Percentiles rank a stretch among this genome's conserved stretches.
These are phyloP conservation scores for Himalopsyche japonica DNA, from an alignment of 2,888 invertebrate species.

Conservation along the genomic window DNA sequence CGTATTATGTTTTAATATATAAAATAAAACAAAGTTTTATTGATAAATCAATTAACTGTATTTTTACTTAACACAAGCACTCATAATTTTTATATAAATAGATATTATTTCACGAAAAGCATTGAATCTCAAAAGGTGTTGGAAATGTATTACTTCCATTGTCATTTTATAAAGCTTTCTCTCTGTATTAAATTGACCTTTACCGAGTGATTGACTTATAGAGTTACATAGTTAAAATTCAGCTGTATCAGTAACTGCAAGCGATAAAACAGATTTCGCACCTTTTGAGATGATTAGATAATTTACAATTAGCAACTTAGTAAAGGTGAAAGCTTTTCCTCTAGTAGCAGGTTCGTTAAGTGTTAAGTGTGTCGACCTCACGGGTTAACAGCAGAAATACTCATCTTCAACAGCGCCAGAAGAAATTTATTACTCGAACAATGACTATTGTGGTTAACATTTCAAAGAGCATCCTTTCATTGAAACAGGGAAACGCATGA, in stretches of 20 bases:
- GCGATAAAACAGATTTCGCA: background rate
- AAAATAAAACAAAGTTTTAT: too few species aligned
- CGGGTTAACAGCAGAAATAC: conserved; percentile 16
- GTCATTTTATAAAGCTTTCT: too few species aligned
- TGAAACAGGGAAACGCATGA: conserved; percentile 20
- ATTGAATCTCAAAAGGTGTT: too few species aligned
- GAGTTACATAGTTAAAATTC: too few species aligned
- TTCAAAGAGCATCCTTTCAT: conserved; percentile 25
- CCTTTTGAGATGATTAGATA: background rate
- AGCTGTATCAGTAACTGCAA: background rate
- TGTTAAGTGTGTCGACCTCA: conserved; percentile 13
- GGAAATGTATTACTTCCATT: too few species aligned
- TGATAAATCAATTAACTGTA: too few species aligned
- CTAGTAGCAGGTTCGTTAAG: background rate
- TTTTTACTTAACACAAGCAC: too few species aligned
- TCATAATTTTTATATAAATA: too few species aligned
- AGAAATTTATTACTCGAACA: conserved; percentile 30
- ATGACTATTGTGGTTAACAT: conserved; percentile 24
- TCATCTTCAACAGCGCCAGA: background rate
- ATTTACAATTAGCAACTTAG: background rate
- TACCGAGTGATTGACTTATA: too few species aligned
- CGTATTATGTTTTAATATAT: too few species aligned
- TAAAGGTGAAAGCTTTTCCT: background rate
- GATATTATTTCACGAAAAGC: too few species aligned
- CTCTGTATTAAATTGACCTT: too few species aligned